Conservation (phyloP, 2,797 vertebrate species). For the Arnoldichthys spilopterus region DNA sequence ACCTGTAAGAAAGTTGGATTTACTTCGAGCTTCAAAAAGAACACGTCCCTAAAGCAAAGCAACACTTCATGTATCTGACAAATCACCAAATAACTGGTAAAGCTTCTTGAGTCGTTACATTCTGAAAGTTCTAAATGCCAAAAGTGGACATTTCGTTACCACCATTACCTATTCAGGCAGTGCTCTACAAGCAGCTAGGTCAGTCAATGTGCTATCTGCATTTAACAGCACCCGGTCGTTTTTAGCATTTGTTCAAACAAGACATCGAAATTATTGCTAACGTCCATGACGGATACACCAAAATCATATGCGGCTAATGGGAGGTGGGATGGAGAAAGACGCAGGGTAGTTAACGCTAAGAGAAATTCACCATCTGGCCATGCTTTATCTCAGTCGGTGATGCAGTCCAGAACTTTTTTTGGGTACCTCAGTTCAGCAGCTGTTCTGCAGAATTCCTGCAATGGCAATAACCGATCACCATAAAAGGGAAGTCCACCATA, state of each 20-base stretch:
- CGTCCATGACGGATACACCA: neutral
- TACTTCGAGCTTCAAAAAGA: neutral
- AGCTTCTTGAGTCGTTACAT: constrained; percentile 1
- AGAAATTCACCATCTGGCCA: neutral
- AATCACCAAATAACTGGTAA: neutral
- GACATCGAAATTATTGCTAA: constrained; percentile 1
- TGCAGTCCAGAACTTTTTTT: neutral
- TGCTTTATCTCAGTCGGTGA: neutral
- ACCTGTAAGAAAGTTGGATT: constrained; percentile 9
- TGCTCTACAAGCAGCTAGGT: constrained; percentile 15
- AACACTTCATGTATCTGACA: neutral
- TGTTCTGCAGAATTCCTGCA: neutral
- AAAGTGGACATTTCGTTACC: neutral
- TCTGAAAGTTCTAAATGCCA: neutral
- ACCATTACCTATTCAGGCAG: neutral
- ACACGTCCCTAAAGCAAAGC: neutral
- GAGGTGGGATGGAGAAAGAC: neutral
- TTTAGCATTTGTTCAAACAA: constrained; percentile 21
- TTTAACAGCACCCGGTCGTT: constrained; percentile 24
- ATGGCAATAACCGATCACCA: neutral
- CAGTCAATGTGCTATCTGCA: constrained; percentile 1
- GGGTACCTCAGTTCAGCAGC: no score
- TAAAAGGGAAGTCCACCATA: no score
- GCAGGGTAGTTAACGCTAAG: neutral
- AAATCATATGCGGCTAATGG: neutral